Evolutionary conservation across 2,888 invertebrate genomes (phyloP), one percentile per base, ranked within the genome.

Genomic region (Pyrrhopygopsis socrates): DNA sequence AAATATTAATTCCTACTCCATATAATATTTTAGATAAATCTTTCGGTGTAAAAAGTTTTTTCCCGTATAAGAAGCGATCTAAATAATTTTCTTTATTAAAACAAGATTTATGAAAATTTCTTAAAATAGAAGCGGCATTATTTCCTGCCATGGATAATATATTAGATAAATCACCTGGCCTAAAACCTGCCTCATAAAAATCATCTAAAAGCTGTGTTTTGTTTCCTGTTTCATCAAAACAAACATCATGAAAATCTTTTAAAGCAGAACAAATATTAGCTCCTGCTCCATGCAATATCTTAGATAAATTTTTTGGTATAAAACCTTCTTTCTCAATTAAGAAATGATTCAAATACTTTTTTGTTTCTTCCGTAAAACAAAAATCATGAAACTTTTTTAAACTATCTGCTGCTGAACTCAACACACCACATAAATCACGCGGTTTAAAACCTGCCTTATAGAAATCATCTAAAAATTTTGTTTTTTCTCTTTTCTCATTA

Each of bases 51-150:
- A 95, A 95, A 87, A 94, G 83, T 83, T 94, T 89, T 92, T 93
- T 70, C 88, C 88, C 91, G 54, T 85, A 81, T 60, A 94, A 91
- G 84, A 94, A 94, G 76, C 83, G 89, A 90, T 92, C 74, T 89
- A 94, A 94, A 93, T 94, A 94, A 93, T 94, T 94, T 81, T 91
- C 83, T 94, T 95, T 65, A 88, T 83, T 92, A 92, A 95, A 95
- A 92, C 95, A 95, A 65, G 65, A 80, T 93, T 90, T 91, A 84
- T 95, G 94, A 86, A 95, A 95, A 77, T 94, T 92, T 90, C 73
- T 94, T 84, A 95, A 94, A 84, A 90, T 90, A 87, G 73, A 93
- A 90, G 94, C 22, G 38, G 95, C 92, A 91, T 94, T 94, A 92
- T 91, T 94, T 93, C 95, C 95, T 79, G 95, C 84, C 92, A 92